Base-by-base conservation (phyloP, 2,888 invertebrate genomes). In the Craniophora ligustri region DNA sequence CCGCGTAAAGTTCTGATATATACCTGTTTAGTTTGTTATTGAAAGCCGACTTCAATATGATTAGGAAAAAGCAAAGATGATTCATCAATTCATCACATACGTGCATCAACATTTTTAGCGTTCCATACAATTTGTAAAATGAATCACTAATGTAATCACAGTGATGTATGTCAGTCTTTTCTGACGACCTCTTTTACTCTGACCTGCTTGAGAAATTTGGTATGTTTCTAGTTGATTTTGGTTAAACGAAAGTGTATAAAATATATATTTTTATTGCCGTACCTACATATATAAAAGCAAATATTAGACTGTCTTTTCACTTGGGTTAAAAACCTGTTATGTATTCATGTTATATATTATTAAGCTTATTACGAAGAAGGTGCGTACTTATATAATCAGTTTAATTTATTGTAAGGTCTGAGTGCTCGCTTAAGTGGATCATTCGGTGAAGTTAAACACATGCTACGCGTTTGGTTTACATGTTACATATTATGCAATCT, bases 61-160 rank as follows among this genome's bases (percentile, higher is more conserved):
- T 26, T 26, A 1, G 26, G n/a, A 26, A 26, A 26, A n/a, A n/a
- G 26, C 4, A n/a, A 26, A 3, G 26, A 26, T 26, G 26, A 26
- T 26, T n/a, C n/a, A n/a, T n/a, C n/a, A 7, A 44, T 26, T 32
- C 15, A 15, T 16, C 15, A 16, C 15, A 13, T 18, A 18, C 26
- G 14, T 30, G 13, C 18, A 35, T n/a, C 26, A n/a, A 34, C 19
- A 36, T 14, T 54, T 62, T 41, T 39, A 38, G 30, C 15, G 23
- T 54, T 15, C 13, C 40, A 35, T 63, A 28, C 49, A 36, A 64
- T 54, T 63, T 64, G 31, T 38, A 38, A 36, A 46, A 61, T 61
- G 19, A 45, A 45, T 67, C 40, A 46, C 54, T 67, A 54, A 68
- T 69, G 46, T 48, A 64, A 55, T 69, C 34, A 68, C 39, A 35